phyloP scores from a whole-genome alignment of 2,888 invertebrate species.

The Caenorhabditis wallacei region DNA sequence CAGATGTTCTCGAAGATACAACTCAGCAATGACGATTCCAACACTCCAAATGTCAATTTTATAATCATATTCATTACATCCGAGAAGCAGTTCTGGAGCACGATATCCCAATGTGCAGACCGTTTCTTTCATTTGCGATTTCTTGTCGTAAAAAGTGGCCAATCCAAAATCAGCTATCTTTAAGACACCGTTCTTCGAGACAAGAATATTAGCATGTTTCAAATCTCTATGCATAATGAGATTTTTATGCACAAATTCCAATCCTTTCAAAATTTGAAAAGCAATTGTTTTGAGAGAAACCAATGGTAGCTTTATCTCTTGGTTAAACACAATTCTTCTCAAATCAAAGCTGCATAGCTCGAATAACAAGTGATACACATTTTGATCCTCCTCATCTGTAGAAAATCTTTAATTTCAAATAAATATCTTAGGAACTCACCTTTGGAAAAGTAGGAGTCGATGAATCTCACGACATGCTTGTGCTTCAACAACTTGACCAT shows the following conservation, averaged over 20 bases:
- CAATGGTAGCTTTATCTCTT: no score
- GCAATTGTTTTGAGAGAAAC: background rate
- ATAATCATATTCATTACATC: constrained; percentile 90
- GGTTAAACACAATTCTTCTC: no score
- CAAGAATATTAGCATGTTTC: background rate
- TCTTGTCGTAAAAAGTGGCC: background rate
- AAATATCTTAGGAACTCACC: no score
- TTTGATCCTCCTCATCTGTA: background rate
- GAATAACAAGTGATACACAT: background rate
- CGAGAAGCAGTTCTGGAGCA: constrained; percentile 9
- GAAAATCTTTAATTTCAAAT: no score
- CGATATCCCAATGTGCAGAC: constrained; percentile 10
- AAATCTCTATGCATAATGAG: constrained; percentile 7
- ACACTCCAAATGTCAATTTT: constrained; percentile 97
- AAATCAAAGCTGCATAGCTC: background rate
- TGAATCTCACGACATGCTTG: no score
- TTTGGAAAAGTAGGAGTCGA: no score
- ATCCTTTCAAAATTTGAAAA: background rate
- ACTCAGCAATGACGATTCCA: constrained; percentile 97
- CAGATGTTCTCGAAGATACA: constrained; percentile 83
- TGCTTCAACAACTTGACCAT: no score
- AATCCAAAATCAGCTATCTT: constrained; percentile 2
- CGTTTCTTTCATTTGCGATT: no score
- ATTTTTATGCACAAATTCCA: background rate
- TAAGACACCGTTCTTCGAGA: background rate